Evolutionary conservation across 2,113 vertebrate genomes (phyloP).

Genomic region (Ochotona curzoniae): DNA sequence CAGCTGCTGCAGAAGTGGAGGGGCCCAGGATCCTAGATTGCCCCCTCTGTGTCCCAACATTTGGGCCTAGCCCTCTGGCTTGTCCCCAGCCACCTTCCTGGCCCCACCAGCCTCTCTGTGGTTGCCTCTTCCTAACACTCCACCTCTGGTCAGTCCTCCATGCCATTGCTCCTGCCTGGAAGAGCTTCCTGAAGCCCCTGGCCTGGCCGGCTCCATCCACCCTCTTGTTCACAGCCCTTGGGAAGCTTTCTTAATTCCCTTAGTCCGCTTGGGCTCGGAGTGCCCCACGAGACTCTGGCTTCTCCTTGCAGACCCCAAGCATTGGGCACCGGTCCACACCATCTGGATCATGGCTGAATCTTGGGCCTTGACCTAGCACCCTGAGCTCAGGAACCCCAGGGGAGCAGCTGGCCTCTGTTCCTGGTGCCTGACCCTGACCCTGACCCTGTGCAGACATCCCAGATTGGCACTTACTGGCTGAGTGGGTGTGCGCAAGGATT

Average conservation of each 20-base stretch:
- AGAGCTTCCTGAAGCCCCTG: background rate
- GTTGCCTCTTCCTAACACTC: too few relatives aligned
- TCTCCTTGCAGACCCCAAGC: too few relatives aligned
- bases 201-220: background rate
- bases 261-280: background rate
- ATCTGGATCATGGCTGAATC: too few relatives aligned
- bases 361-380: too few relatives aligned
- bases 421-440: background rate
- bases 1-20: too few relatives aligned
- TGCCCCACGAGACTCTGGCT: background rate
- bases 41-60: too few relatives aligned
- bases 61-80: background rate
- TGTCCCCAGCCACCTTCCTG: accelerated
- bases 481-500: background rate
- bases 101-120: too few relatives aligned
- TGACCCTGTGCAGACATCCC: background rate
- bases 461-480: background rate
- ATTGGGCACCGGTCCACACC: too few relatives aligned
- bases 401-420: accelerated
- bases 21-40: too few relatives aligned
- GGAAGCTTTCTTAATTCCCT: background rate
- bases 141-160: background rate
- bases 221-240: background rate
- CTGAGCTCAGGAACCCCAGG: background rate
- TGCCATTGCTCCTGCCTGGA: background rate